Evolutionary conservation across 92 coral and sea anemone species (phyloP).

Genomic region (Porites evermanni): DNA sequence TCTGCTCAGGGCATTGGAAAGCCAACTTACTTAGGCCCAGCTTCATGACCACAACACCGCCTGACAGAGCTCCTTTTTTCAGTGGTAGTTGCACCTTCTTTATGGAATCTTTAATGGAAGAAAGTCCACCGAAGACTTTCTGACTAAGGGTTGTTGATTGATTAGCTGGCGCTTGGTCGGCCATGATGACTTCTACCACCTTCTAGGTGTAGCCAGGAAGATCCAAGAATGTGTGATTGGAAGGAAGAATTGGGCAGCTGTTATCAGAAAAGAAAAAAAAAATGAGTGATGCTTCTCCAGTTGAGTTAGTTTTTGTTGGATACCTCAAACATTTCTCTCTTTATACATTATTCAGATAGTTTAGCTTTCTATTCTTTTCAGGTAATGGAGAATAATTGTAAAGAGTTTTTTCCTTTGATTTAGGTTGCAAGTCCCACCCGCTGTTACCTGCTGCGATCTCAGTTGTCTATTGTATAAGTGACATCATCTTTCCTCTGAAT

Average conservation of each 20-base stretch:
- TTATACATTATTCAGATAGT: not conserved
- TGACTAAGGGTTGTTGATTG: not conserved
- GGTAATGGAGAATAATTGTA: not conserved
- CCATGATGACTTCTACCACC: not conserved
- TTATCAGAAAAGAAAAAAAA: too few relatives aligned
- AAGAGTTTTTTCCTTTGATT: too few relatives aligned
- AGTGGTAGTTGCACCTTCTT: conserved; percentile 27
- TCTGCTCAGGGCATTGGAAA: conserved; percentile 42
- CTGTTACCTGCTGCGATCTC: too few relatives aligned
- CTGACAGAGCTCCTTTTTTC: not conserved
- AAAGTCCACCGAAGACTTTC: not conserved
- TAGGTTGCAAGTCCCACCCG: too few relatives aligned
- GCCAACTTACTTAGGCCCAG: not conserved
- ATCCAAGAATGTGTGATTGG: too few relatives aligned
- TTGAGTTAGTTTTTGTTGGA: not conserved
- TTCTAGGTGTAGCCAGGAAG: not conserved
- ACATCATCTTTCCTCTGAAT: too few relatives aligned
- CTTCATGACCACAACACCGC: conserved; percentile 16
- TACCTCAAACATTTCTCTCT: too few relatives aligned
- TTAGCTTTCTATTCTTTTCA: not conserved
- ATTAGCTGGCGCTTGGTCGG: not conserved
- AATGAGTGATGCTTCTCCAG: not conserved
- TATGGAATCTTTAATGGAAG: not conserved
- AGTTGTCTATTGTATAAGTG: too few relatives aligned
- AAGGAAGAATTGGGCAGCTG: too few relatives aligned